Evolutionary conservation across 2,797 vertebrate genomes (phyloP).

Genomic region (Cyclopterus lumpus): DNA sequence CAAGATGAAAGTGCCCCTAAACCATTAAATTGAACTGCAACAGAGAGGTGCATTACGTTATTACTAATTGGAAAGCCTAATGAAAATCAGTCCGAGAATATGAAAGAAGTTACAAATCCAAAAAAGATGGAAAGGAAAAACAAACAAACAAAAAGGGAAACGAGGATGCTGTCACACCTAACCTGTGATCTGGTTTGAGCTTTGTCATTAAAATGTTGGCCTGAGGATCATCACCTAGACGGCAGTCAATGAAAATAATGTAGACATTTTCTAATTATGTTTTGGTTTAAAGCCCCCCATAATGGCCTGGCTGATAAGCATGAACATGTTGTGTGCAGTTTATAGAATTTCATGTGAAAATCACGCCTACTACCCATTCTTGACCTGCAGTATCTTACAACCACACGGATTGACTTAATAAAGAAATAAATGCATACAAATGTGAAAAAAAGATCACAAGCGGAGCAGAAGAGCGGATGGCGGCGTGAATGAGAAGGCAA

Average conservation of each 20-base stretch:
- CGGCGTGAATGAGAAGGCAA: background rate
- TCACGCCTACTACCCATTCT: background rate
- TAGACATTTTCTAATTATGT: too few relatives aligned
- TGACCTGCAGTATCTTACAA: background rate
- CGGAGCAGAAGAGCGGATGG: background rate
- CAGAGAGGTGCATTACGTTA: background rate
- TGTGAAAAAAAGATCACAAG: background rate
- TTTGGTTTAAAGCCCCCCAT: background rate
- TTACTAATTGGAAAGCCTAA: background rate
- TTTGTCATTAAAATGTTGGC: background rate
- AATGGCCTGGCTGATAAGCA: background rate
- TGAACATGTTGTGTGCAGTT: background rate
- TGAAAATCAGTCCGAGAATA: background rate
- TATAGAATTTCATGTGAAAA: background rate
- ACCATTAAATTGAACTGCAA: background rate
- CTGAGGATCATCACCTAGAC: background rate
- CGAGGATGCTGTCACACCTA: background rate
- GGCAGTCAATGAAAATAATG: background rate
- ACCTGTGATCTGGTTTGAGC: background rate
- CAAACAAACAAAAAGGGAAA: background rate
- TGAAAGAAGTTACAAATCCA: background rate
- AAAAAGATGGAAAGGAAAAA: too few relatives aligned
- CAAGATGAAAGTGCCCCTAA: constrained; percentile 1
- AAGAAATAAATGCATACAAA: background rate
- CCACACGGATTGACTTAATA: background rate